Evolutionary conservation across 2,113 vertebrate genomes (phyloP).

Genomic region (Perccottus glenii): DNA sequence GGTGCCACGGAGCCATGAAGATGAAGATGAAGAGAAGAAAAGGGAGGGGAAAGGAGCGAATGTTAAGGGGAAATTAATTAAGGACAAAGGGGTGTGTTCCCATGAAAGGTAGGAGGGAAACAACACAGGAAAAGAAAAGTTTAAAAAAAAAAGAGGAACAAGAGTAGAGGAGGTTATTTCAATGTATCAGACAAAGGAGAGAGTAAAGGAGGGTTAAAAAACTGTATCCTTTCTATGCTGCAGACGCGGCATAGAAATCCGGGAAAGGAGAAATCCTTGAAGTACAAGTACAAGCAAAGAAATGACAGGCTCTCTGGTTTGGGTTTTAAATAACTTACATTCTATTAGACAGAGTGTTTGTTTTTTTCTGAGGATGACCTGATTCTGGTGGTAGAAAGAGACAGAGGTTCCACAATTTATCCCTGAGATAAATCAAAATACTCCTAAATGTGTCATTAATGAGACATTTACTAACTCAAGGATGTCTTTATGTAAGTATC

Average conservation of each 20-base stretch:
- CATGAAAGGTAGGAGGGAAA: conserved; percentile 53
- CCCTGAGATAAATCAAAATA: not conserved
- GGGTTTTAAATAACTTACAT: conserved; percentile 45
- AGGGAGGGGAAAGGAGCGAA: conserved; percentile 51
- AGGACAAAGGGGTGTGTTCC: conserved; percentile 49
- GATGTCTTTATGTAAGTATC: conserved; percentile 63
- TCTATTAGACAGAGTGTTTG: conserved; percentile 3
- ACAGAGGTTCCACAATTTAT: conserved; percentile 33
- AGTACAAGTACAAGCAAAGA: conserved; percentile 65
- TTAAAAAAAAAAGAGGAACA: conserved; percentile 36
- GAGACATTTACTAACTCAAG: not conserved
- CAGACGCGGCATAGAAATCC: conserved; percentile 77
- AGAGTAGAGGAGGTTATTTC: conserved; percentile 75
- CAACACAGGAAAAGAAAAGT: conserved; percentile 34
- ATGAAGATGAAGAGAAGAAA: conserved; percentile 42
- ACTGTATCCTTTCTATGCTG: conserved; percentile 79
- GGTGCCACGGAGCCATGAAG: conserved; percentile 62
- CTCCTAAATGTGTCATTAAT: not conserved
- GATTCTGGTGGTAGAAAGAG: conserved; percentile 73
- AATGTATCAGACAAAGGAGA: conserved; percentile 69
- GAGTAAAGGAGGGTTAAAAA: conserved; percentile 59
- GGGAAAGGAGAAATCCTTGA: conserved; percentile 48
- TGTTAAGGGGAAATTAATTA: conserved; percentile 58
- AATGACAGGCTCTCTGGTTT: conserved; percentile 71
- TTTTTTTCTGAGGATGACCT: conserved; percentile 17